Evolutionary conservation across 2,888 invertebrate species (phyloP), one percentile per base, ranked within the genome.

Genomic region (Hypolimnas misippus): DNA sequence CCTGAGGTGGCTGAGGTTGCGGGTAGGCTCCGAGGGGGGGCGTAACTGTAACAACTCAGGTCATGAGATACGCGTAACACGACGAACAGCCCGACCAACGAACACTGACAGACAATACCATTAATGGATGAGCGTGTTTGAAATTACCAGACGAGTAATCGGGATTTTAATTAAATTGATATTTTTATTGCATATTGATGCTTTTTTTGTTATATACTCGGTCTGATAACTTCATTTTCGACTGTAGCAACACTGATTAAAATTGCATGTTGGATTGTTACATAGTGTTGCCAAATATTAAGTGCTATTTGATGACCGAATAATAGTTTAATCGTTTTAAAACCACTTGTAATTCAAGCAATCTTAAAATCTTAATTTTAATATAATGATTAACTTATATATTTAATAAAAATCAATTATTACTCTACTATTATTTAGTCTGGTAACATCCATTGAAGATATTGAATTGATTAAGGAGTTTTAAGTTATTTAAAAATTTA

Each of bases 11-110:
- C 77, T 93, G 93, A 44, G 93, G 94, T 69, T 93, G 93, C 57
- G 93, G 94, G 81, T 93, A 93, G 64, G 94, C 93, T 75, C 92
- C 92, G 59, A 92, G 86, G 64, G 92, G 92, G 62, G 91, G 92
- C 2, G 92, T 92, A 74, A 93, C 92, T 92, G 92, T 71, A 92
- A 92, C 90, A 87, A 90, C 82, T 78, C 33, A 46, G 29, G 31
- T 67, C 65, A 68, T 86, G 65, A 83, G 29, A 33, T 56, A 14
- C 0, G n/a, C 21, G 63, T 35, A 63, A 53, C 19, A 52, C 50
- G 35, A 55, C 51, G 59, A 33, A 54, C 55, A 61, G 63, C 58
- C 53, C 65, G 66, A 66, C 62, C 64, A 63, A 65, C 70, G 35
- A 60, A 42, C 68, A 62, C 65, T 65, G 68, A 71, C 68, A 69